Evolutionary conservation across 1,140 invertebrate genomes (phyloP).

Genomic region (Leucophenga varia): DNA sequence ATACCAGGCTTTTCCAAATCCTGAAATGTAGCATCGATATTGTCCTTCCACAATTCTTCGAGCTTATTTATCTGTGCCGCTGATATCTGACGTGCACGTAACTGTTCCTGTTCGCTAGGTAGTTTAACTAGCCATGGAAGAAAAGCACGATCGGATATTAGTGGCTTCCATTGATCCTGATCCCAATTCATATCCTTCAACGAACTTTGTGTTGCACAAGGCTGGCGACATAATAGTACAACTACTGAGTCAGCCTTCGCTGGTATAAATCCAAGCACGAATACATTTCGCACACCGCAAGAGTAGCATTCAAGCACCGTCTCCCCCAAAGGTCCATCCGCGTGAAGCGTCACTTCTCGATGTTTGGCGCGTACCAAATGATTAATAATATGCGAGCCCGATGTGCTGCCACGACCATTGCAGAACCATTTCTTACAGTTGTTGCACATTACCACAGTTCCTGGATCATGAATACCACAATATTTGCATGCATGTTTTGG

Average conservation of each 20-base stretch:
- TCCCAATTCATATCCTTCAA: slow-evolving; percentile 99
- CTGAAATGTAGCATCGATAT: slow-evolving; percentile 95
- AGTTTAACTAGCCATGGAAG: slow-evolving; percentile 96
- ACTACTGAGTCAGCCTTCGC: slow-evolving; percentile 99
- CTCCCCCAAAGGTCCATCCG: slow-evolving; percentile 96
- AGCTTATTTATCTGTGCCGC: slow-evolving; percentile 96
- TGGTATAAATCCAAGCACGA: slow-evolving; percentile 97
- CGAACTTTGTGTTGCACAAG: slow-evolving; percentile 95
- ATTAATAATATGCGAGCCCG: slow-evolving; percentile 98
- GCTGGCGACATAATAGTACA: slow-evolving; percentile 95
- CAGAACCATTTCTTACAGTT: slow-evolving; percentile 99
- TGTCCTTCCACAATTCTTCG: slow-evolving; percentile 99
- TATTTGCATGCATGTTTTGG: slow-evolving; percentile 97
- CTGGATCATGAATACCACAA: slow-evolving; percentile 97
- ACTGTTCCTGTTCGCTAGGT: slow-evolving; percentile 92
- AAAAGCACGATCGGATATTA: slow-evolving; percentile 94
- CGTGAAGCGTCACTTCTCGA: slow-evolving; percentile 97
- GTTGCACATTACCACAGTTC: slow-evolving; percentile 97
- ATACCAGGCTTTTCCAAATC: slow-evolving; percentile 97
- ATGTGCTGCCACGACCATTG: slow-evolving; percentile 97
- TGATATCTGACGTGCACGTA: slow-evolving; percentile 91
- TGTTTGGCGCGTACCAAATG: slow-evolving; percentile 97
- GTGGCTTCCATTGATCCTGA: slow-evolving; percentile 97
- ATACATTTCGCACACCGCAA: slow-evolving; percentile 96
- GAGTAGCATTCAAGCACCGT: slow-evolving; percentile 98